phyloP scores from a whole-genome alignment of 2,113 vertebrate species.

The Arenaria interpres region DNA sequence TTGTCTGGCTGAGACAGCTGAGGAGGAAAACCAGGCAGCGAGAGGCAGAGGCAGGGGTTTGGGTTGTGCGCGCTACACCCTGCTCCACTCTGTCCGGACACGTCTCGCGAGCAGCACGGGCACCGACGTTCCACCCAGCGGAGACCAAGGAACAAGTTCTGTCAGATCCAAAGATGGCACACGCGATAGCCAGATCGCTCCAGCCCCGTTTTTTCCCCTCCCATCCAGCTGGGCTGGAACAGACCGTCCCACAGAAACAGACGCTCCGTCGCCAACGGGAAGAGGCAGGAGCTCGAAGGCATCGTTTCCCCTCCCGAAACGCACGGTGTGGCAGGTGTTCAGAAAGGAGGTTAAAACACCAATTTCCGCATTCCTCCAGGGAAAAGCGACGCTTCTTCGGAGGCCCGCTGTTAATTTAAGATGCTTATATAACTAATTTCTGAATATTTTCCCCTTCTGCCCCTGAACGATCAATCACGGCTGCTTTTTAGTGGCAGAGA shows the following conservation, averaged over 20 bases:
- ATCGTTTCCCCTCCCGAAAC: not conserved
- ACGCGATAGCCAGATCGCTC: not conserved
- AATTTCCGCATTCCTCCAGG: not conserved
- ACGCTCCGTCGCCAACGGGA: rapidly evolving
- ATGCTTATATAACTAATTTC: not conserved
- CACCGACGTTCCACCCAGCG: not conserved
- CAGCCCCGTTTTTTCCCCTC: rapidly evolving
- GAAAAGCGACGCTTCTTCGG: not conserved
- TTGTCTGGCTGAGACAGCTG: not conserved
- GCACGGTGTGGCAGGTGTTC: not conserved
- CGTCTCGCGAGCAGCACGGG: not conserved
- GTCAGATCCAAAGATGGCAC: not conserved
- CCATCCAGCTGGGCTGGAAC: not conserved
- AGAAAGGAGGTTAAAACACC: not conserved
- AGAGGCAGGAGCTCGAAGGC: rapidly evolving
- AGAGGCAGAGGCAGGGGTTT: rapidly evolving
- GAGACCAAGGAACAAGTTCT: not conserved
- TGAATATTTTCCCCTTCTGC: constrained; percentile 2
- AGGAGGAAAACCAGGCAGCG: rapidly evolving
- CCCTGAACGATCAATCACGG: not conserved
- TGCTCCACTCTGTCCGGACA: not conserved
- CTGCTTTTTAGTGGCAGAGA: not conserved
- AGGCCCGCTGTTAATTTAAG: not conserved
- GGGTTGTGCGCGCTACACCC: rapidly evolving
- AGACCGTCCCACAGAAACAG: not conserved